Conservation (phyloP, 2,797 vertebrate species). For the Lophotriccus pileatus region DNA sequence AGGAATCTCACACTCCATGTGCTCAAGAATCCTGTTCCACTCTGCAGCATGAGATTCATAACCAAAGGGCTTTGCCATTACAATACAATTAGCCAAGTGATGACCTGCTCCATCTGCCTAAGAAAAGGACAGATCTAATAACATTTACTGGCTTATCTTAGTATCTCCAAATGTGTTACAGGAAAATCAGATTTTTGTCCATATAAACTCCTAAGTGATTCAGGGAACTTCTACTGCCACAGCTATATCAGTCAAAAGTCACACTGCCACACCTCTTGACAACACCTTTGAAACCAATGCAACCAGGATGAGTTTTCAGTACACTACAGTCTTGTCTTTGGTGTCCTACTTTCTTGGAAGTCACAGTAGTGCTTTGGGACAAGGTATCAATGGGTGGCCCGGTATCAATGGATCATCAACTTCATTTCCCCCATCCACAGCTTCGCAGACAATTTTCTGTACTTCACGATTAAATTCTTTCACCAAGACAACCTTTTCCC, state of each 20-base stretch:
- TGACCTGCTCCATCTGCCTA: accelerated
- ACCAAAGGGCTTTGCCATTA: background rate
- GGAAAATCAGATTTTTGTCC: background rate
- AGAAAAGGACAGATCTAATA: background rate
- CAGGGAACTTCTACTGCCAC: background rate
- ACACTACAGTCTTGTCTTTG: background rate
- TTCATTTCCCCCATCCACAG: background rate
- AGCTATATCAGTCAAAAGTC: background rate
- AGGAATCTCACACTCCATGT: accelerated
- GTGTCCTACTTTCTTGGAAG: background rate
- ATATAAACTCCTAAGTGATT: background rate
- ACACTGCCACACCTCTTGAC: background rate
- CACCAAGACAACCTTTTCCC: background rate
- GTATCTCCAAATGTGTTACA: background rate
- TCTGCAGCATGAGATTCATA: background rate
- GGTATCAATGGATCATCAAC: accelerated
- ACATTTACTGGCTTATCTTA: background rate
- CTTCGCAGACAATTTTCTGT: background rate
- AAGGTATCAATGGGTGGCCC: accelerated
- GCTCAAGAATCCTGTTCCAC: background rate
- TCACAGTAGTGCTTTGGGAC: background rate
- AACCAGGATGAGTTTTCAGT: background rate
- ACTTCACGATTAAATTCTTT: background rate
- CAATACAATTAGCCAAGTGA: background rate
- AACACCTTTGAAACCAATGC: background rate